Percentiles rank a stretch among this genome's conserved stretches.
These are phyloP conservation scores for Drosophila infuscata DNA, from an alignment of 2,888 invertebrate species.

Conservation along the genomic window DNA sequence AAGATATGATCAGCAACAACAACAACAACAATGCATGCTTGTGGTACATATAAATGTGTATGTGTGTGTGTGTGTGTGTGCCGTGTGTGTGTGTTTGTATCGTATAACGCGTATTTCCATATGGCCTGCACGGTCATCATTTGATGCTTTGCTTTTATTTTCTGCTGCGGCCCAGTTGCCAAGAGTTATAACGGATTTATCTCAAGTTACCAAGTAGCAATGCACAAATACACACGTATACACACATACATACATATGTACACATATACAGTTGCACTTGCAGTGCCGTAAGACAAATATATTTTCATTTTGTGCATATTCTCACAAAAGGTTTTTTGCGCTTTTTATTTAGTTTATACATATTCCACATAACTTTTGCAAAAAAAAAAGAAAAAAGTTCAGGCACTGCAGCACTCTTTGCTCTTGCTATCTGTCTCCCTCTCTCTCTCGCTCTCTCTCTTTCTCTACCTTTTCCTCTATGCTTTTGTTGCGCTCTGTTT, in stretches of 20 bases:
- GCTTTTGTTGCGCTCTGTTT: conserved; percentile 33
- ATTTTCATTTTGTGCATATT: conserved; percentile 58
- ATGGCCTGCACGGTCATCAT: conserved; percentile 63
- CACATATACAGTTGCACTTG: conserved; percentile 15
- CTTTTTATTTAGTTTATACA: conserved; percentile 57
- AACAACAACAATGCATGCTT: conserved; percentile 13
- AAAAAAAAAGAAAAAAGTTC: conserved; percentile 36
- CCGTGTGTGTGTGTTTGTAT: conserved; percentile 22
- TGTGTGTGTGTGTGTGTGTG: conserved; percentile 12
- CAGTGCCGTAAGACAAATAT: conserved; percentile 48
- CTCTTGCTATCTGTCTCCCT: not conserved
- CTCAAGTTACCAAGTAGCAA: conserved; percentile 68
- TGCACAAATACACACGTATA: conserved; percentile 25
- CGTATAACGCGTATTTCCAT: conserved; percentile 20
- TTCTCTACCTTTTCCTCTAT: not conserved
- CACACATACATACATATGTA: conserved; percentile 7
- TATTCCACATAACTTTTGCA: conserved; percentile 25
- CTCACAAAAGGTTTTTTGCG: conserved; percentile 48
- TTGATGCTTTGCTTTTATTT: conserved; percentile 42
- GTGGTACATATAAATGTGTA: not conserved
- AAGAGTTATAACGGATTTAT: conserved; percentile 77
- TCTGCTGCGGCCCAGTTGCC: conserved; percentile 57
- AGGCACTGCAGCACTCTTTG: conserved; percentile 17
- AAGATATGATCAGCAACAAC: conserved; percentile 49
- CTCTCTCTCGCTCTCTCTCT: not conserved